A percentile compares a stretch with the other conserved stretches of the same genome.
phyloP scores from a whole-genome alignment of 2,797 vertebrate species.

The Harpagifer antarcticus region DNA sequence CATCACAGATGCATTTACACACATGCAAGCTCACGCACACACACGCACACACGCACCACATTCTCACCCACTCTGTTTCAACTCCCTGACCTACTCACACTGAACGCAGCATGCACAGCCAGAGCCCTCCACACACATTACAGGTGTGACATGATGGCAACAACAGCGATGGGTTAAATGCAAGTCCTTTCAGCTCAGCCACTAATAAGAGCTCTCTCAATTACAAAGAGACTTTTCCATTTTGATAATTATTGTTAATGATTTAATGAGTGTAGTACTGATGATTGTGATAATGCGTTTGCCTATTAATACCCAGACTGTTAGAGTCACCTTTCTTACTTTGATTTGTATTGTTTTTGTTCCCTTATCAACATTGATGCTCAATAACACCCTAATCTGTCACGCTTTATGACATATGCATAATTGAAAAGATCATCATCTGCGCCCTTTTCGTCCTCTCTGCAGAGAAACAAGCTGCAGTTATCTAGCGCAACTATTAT shows the following conservation, averaged over 20 bases:
- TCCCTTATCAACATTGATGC: slow-evolving; percentile 34
- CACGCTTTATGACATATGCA: slow-evolving; percentile 52
- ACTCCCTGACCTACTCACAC: background rate
- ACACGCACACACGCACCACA: slow-evolving; percentile 5
- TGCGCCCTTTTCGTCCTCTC: slow-evolving; percentile 44
- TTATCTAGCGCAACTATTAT: slow-evolving; percentile 36
- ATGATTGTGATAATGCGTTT: slow-evolving; percentile 27
- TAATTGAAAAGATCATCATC: slow-evolving; percentile 70
- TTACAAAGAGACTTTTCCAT: slow-evolving; percentile 14
- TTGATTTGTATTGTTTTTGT: slow-evolving; percentile 3
- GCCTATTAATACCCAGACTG: background rate
- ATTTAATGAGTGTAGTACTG: slow-evolving; percentile 4
- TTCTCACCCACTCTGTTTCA: too few species aligned
- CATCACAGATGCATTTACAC: slow-evolving; percentile 7
- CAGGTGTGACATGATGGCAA: background rate
- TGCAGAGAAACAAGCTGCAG: slow-evolving; percentile 37
- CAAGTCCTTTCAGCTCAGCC: background rate
- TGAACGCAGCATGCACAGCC: background rate
- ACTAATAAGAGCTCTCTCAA: slow-evolving; percentile 14
- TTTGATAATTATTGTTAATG: slow-evolving; percentile 4
- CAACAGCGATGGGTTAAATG: slow-evolving; percentile 8
- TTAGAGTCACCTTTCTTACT: background rate
- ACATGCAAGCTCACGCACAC: background rate
- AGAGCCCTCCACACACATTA: background rate
- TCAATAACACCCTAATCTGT: slow-evolving; percentile 40